phyloP scores from a whole-genome alignment of 2,888 invertebrate genomes.

The Leucoptera coffeella region DNA sequence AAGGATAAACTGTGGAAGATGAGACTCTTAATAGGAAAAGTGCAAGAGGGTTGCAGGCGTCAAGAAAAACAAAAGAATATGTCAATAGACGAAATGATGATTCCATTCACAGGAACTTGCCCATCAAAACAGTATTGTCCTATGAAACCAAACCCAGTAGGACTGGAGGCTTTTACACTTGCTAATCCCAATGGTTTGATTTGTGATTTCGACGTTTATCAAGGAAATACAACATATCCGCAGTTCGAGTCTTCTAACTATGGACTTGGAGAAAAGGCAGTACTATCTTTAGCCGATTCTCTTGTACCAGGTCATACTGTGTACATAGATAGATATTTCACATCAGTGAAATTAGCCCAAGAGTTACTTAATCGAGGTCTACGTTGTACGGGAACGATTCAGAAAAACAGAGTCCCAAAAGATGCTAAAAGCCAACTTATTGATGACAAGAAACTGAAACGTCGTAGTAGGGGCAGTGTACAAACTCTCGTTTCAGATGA shows the following conservation, averaged over 20 bases:
- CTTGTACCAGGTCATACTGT: conserved; percentile 1
- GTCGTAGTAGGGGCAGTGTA: not conserved
- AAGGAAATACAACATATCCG: conserved; percentile 1
- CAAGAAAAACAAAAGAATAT: no score
- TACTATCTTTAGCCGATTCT: conserved; percentile 1
- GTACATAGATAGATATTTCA: no score
- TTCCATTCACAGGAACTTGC: no score
- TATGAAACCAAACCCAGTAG: conserved; percentile 1
- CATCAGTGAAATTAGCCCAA: not conserved
- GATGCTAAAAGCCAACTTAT: not conserved
- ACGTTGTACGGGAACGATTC: conserved; percentile 1
- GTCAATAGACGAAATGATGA: no score
- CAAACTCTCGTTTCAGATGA: not conserved
- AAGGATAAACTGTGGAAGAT: no score
- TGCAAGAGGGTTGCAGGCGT: no score
- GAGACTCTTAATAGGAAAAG: no score
- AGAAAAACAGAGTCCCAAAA: conserved; percentile 2
- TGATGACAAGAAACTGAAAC: conserved; percentile 1
- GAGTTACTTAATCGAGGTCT: not conserved
- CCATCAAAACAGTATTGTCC: not conserved
- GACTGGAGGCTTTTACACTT: conserved; percentile 1
- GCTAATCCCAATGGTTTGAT: conserved; percentile 1
- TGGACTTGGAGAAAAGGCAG: conserved; percentile 1
- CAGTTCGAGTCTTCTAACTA: conserved; percentile 1
- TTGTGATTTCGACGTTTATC: conserved; percentile 1